Evolutionary conservation across 2,797 vertebrate species (phyloP).

Genomic region (Myotis pilosus): DNA sequence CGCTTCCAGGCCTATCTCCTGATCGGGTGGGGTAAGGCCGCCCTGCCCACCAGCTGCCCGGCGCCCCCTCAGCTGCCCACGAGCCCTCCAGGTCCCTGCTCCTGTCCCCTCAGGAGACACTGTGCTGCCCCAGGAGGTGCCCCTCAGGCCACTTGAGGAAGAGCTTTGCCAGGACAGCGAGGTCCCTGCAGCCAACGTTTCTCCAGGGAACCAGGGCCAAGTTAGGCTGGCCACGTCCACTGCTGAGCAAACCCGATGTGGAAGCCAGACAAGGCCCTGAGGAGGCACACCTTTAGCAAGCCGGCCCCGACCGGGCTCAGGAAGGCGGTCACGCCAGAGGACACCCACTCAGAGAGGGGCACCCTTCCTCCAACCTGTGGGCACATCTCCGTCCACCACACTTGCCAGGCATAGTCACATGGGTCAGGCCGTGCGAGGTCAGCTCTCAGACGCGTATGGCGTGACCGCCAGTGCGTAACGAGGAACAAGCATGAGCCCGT

Average conservation of each 20-base stretch:
- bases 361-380: rapidly evolving
- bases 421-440: rapidly evolving
- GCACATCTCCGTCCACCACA: rapidly evolving
- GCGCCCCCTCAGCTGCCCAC: rapidly evolving
- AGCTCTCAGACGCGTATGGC: background rate
- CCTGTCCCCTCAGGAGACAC: background rate
- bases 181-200: background rate
- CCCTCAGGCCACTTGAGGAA: rapidly evolving
- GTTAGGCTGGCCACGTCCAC: background rate
- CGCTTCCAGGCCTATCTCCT: constrained; percentile 90
- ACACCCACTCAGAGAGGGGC: background rate
- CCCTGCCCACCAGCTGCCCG: rapidly evolving
- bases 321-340: rapidly evolving
- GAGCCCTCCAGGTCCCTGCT: background rate
- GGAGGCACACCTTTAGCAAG: background rate
- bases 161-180: background rate
- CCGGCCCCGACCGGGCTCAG: rapidly evolving
- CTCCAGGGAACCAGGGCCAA: background rate
- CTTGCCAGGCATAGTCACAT: rapidly evolving
- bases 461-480: background rate
- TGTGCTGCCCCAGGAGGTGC: rapidly evolving
- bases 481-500: rapidly evolving
- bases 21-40: constrained; percentile 92
- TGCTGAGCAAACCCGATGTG: rapidly evolving
- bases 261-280: background rate